Evolutionary conservation across 2,113 vertebrate species (phyloP).

Genomic region (Todiramphus saurophagus): DNA sequence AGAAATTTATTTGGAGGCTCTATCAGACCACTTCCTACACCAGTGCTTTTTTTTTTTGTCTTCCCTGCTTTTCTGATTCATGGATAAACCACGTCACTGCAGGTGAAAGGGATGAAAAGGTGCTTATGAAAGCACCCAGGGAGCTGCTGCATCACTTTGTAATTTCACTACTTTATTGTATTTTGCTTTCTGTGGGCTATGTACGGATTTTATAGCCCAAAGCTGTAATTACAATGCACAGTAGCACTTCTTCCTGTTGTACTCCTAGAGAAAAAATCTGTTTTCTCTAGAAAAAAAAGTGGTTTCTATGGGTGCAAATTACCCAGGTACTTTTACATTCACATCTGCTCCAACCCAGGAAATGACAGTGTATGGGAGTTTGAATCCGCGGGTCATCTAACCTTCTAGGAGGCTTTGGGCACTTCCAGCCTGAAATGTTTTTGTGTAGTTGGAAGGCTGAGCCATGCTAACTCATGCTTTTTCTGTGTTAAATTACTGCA

Average conservation of each 20-base stretch:
- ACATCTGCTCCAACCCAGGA: not conserved
- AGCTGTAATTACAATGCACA: not conserved
- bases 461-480: not conserved
- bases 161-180: not conserved
- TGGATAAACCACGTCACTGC: not conserved
- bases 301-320: not conserved
- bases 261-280: not conserved
- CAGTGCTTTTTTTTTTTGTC: not conserved
- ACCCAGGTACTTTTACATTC: not conserved
- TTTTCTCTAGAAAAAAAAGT: not conserved
- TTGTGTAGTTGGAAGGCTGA: not conserved
- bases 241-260: not conserved
- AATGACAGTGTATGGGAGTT: not conserved
- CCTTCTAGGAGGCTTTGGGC: not conserved
- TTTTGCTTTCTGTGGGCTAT: not conserved
- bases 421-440: not conserved
- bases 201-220: not conserved
- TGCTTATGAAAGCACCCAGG: not conserved
- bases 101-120: not conserved
- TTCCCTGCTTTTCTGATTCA: not conserved
- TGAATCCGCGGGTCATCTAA: not conserved
- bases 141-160: not conserved
- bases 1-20: not conserved
- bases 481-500: not conserved
- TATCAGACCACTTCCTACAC: not conserved